Percentiles rank a stretch among this genome's conserved stretches.
phyloP scores from a whole-genome alignment of 2,113 vertebrate species.

The Gulo gulo region DNA sequence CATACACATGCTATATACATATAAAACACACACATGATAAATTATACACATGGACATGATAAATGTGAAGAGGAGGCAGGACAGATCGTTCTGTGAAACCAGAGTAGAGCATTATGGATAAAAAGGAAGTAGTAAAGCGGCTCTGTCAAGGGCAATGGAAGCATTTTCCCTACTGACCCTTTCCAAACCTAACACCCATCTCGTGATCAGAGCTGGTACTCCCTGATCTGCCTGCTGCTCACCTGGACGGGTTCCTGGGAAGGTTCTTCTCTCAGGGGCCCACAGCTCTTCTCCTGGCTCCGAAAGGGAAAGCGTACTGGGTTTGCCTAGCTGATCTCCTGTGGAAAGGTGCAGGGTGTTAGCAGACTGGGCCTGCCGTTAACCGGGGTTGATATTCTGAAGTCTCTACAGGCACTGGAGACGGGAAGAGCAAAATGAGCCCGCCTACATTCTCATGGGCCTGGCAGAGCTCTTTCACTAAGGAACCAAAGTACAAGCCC shows the following conservation, averaged over 20 bases:
- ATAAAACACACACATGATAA: not conserved
- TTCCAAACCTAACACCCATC: not conserved
- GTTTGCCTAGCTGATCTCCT: not conserved
- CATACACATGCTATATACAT: not conserved
- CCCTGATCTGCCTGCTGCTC: not conserved
- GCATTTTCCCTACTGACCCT: not conserved
- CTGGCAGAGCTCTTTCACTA: not conserved
- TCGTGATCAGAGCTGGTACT: not conserved
- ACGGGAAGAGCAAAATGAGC: not conserved
- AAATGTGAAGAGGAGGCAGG: not conserved
- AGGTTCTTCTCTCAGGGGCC: not conserved
- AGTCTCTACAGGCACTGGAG: not conserved
- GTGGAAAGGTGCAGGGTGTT: not conserved
- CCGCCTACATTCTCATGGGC: not conserved
- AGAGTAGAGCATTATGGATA: not conserved
- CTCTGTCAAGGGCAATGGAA: not conserved
- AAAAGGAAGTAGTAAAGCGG: not conserved
- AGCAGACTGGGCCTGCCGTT: not conserved
- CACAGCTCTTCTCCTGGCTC: slow-evolving; percentile 39
- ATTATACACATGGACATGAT: not conserved
- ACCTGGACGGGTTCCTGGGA: not conserved
- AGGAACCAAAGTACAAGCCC: not conserved
- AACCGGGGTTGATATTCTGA: fast-evolving
- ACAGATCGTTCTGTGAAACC: not conserved
- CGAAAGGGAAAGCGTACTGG: not conserved